These are phyloP conservation scores for Oryzias celebensis DNA, from an alignment of 2,113 vertebrate genomes.

Conservation along the genomic window DNA sequence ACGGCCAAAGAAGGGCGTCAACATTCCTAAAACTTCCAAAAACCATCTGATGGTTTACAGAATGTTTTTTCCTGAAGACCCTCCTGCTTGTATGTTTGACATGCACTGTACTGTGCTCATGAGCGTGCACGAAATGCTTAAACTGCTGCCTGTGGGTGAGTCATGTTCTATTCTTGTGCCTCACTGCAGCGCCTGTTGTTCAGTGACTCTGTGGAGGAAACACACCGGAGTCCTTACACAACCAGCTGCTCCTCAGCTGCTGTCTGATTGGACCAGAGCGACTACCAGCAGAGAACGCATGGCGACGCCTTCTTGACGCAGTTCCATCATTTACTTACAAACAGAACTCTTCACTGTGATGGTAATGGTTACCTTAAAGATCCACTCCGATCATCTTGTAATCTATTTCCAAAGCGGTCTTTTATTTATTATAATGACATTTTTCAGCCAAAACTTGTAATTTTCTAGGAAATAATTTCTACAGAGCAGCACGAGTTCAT, in stretches of 20 bases:
- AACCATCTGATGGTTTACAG: no score
- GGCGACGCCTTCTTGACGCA: neutral
- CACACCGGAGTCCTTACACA: conserved; percentile 3
- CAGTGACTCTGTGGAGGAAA: conserved; percentile 12
- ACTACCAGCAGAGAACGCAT: neutral
- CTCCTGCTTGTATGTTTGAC: neutral
- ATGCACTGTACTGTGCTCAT: neutral
- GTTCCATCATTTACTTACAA: no score
- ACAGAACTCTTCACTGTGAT: no score
- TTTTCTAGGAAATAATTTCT: no score
- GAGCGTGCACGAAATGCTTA: conserved; percentile 1
- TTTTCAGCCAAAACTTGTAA: no score
- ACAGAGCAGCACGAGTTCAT: no score
- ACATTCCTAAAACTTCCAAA: no score
- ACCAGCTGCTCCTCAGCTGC: conserved; percentile 10
- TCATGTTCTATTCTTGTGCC: conserved; percentile 44
- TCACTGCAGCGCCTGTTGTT: conserved; percentile 3
- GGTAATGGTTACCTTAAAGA: no score
- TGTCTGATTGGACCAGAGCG: conserved; percentile 3
- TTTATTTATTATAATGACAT: no score
- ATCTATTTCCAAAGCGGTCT: no score
- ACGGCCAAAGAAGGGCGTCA: no score
- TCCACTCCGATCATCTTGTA: no score
- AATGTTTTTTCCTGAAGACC: neutral
- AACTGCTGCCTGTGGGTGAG: conserved; percentile 3